These are phyloP conservation scores for Zosterops borbonicus DNA, from an alignment of 2,113 vertebrate genomes.

Conservation along the genomic window DNA sequence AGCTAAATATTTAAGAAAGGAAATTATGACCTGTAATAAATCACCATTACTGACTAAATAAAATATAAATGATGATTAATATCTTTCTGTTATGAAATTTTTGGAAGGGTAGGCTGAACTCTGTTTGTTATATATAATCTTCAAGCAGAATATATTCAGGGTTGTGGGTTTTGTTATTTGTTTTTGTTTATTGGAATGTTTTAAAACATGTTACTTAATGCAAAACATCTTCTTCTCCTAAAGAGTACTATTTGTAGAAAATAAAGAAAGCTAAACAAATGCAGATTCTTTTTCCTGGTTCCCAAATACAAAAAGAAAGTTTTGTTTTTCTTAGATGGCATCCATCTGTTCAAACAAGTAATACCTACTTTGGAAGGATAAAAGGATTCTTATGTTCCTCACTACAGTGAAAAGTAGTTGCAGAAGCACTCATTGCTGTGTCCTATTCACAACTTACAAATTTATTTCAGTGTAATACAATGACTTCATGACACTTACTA, in stretches of 20 bases:
- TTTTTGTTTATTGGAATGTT: neutral
- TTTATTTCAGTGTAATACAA: neutral
- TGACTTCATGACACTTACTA: neutral
- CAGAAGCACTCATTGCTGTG: neutral
- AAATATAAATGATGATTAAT: neutral
- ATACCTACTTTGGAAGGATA: neutral
- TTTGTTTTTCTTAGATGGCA: neutral
- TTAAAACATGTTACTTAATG: neutral
- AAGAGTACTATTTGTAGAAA: neutral
- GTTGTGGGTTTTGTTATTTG: neutral
- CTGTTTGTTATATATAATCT: neutral
- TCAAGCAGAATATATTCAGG: neutral
- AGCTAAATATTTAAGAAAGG: neutral
- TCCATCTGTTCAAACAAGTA: neutral
- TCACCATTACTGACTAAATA: neutral
- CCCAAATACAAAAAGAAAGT: neutral
- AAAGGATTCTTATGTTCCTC: neutral
- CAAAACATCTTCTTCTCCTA: neutral
- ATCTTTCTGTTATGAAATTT: neutral
- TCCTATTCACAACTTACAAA: neutral
- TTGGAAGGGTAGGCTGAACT: neutral
- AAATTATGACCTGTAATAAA: neutral
- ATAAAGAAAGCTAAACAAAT: neutral
- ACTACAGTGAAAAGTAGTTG: neutral
- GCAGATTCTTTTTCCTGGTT: neutral